Percentiles rank a stretch among this genome's conserved stretches.
phyloP scores from a whole-genome alignment of 2,113 vertebrate genomes.

The Astur gentilis region DNA sequence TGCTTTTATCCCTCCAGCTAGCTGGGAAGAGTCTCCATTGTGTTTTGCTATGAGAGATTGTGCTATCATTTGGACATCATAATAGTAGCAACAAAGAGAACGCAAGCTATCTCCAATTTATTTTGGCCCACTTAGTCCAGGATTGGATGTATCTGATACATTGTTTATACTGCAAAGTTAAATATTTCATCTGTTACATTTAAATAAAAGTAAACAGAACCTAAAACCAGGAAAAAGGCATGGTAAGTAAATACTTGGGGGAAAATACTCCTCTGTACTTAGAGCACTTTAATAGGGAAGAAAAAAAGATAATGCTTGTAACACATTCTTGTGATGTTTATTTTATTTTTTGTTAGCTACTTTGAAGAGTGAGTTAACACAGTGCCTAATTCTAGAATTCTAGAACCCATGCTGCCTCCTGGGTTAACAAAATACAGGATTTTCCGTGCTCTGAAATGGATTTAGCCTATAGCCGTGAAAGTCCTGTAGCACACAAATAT shows the following conservation, averaged over 20 bases:
- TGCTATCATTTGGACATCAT: neutral
- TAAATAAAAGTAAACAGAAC: conserved; percentile 30
- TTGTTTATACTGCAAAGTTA: conserved; percentile 12
- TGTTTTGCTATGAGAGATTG: neutral
- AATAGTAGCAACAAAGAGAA: neutral
- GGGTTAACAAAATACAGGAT: neutral
- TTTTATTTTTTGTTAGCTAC: neutral
- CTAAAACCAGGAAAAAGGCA: neutral
- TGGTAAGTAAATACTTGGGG: neutral
- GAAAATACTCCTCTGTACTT: neutral
- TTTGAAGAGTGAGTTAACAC: neutral
- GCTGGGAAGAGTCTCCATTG: neutral
- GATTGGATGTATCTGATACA: neutral
- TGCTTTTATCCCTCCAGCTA: neutral
- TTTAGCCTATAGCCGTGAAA: neutral
- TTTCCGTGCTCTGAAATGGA: neutral
- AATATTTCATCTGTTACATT: conserved; percentile 17
- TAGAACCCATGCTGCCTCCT: neutral
- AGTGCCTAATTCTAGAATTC: neutral
- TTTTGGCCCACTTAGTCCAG: conserved; percentile 5
- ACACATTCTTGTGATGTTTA: neutral
- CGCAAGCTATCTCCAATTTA: neutral
- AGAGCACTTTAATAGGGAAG: neutral
- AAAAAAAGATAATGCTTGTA: neutral
- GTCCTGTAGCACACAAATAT: neutral